Evolutionary conservation across 2,888 invertebrate genomes (phyloP).

Genomic region (Rotaria macrura): DNA sequence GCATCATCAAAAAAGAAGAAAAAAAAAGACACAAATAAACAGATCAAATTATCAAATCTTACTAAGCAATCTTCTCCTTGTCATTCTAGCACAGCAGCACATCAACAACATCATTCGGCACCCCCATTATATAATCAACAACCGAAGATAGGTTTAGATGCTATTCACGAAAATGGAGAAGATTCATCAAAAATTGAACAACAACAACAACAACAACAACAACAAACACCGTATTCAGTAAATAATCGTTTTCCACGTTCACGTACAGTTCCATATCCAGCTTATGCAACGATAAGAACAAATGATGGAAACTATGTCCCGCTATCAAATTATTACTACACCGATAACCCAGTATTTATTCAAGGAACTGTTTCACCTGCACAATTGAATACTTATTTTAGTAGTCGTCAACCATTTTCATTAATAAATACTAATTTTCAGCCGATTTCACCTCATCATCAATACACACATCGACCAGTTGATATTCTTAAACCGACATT

Average conservation of each 20-base stretch:
- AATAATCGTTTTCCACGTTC: not conserved
- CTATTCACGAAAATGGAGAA: slow-evolving; percentile 4
- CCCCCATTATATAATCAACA: not conserved
- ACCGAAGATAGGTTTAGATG: not conserved
- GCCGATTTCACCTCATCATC: slow-evolving; percentile 17
- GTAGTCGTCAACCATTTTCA: not conserved
- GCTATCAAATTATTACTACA: not conserved
- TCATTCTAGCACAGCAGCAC: not conserved
- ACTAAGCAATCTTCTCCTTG: not conserved
- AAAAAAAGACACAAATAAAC: not conserved
- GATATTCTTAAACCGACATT: slow-evolving; percentile 9
- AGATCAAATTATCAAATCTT: not conserved
- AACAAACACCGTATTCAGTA: not conserved
- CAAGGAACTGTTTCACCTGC: not conserved
- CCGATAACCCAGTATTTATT: not conserved
- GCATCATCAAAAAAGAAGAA: not conserved
- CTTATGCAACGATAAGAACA: slow-evolving; percentile 2
- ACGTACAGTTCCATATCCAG: not conserved
- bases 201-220: not conserved
- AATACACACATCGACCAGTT: not conserved
- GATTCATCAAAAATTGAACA: not conserved
- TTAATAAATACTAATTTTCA: not conserved
- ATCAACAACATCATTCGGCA: not conserved
- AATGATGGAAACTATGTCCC: not conserved
- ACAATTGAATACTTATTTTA: not conserved